Evolutionary conservation across 1,140 invertebrate species (phyloP).

Genomic region (Bombus fervidus): DNA sequence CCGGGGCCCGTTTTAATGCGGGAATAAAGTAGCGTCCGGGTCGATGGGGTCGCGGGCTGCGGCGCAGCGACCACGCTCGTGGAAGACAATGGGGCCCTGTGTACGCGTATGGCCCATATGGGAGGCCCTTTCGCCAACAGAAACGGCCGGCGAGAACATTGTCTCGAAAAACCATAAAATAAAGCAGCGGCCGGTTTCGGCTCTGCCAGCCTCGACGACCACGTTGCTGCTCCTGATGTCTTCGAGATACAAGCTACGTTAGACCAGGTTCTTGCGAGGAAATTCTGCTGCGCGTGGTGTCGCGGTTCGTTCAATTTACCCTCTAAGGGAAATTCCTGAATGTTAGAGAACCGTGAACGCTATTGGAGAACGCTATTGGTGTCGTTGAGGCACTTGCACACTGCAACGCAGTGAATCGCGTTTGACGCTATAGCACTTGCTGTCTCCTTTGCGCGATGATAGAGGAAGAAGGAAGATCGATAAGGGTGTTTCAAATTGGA

Average conservation of each 20-base stretch:
- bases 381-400: not conserved
- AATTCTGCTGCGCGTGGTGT: not conserved
- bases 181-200: constrained; percentile 75
- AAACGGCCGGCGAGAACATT: constrained; percentile 78
- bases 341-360: not conserved
- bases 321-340: constrained; percentile 14
- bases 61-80: constrained; percentile 67
- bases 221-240: constrained; percentile 54
- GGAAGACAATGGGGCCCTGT: constrained; percentile 76
- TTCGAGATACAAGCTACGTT: constrained; percentile 37
- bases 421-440: not conserved
- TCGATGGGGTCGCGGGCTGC: constrained; percentile 76
- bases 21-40: constrained; percentile 80
- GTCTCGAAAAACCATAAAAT: constrained; percentile 82
- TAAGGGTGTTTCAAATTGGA: not conserved
- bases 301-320: constrained; percentile 22
- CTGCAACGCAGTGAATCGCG: too few relatives aligned
- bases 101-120: constrained; percentile 73
- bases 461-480: not conserved
- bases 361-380: too few relatives aligned
- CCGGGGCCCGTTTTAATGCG: constrained; percentile 74
- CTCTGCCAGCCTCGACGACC: constrained; percentile 35
- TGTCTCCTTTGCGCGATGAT: not conserved
- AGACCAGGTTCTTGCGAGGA: not conserved
- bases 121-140: constrained; percentile 73